A percentile compares a stretch with the other conserved stretches of the same genome.
Conservation (phyloP, 2,113 vertebrate species). For the Cyphomyrus discorhynchus region DNA sequence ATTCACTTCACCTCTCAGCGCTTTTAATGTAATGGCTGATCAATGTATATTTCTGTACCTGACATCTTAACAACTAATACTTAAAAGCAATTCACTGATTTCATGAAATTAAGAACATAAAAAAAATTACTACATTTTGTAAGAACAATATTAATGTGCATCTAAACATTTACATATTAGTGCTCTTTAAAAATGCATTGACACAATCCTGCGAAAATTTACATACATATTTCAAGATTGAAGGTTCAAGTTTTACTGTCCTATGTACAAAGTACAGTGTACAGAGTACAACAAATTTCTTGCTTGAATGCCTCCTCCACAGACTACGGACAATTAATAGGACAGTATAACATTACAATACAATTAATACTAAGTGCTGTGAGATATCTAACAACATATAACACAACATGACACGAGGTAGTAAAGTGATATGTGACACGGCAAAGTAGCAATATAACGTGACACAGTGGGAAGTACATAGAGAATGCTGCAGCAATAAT, state of each 20-base stretch:
- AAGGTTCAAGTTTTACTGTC: too few species aligned
- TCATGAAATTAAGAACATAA: background rate
- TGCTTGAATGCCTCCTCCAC: background rate
- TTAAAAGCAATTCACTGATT: background rate
- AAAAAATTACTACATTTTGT: too few species aligned
- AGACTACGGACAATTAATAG: background rate
- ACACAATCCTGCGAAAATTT: background rate
- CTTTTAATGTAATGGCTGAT: background rate
- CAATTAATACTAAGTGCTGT: background rate
- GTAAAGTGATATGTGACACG: background rate
- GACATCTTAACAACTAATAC: background rate
- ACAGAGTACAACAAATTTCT: background rate
- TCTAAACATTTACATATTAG: background rate
- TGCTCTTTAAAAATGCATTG: background rate
- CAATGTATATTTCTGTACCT: background rate
- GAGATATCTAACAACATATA: background rate
- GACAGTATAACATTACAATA: background rate
- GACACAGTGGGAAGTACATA: background rate
- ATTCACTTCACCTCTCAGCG: background rate
- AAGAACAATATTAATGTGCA: background rate
- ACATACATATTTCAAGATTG: background rate
- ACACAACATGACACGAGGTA: background rate
- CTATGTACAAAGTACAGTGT: background rate
- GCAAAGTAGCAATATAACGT: background rate
- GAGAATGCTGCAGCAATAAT: background rate